Evolutionary conservation across 35 echinoderm and acorn worm species (phyloP), one percentile per base, ranked within the genome.

Genomic region (Heliocidaris erythrogramma): DNA sequence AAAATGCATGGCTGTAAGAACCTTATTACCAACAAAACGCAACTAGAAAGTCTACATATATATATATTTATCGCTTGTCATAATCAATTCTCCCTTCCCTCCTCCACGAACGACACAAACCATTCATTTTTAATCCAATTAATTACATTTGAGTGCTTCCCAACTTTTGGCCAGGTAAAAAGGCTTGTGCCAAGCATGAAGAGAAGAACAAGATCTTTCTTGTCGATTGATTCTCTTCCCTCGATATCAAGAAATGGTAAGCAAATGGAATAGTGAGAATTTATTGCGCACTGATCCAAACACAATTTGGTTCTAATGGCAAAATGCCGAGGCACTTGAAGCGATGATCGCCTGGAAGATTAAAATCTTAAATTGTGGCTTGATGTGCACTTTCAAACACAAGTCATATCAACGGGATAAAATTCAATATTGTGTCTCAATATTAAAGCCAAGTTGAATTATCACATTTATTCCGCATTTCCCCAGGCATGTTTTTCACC

Each of bases 11-110:
- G 17, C 65, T 78, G 65, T 78, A 78, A 78, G 18, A 21, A 7
- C 65, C 65, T 78, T 78, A 78, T 78, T 78, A 24, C 65, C 65
- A 78, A 78, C 27, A n/a, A 78, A 78, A 78, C n/a, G 65, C 65
- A n/a, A n/a, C 18, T 21, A 7, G 6, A 78, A 24, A 78, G 65
- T 56, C 52, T 10, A 56, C 52, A 56, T 11, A 56, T 78, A 78
- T 7, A 78, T 42, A 56, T 11, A 56, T 78, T n/a, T 7, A 78
- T 42, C 35, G 21, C 65, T 78, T 78, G 65, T 24, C 18, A 21
- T 78, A 78, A n/a, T 78, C 17, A n/a, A 21, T 8, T 24, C 24
- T 78, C 27, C 65, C 65, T n/a, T 78, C 27, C 65, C 65, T 8
- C 65, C 65, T 78, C 27, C 65, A 78, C 65, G 2, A 78, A 78